phyloP scores from a whole-genome alignment of 2,113 vertebrate genomes.

The Hydrolagus affinis region DNA sequence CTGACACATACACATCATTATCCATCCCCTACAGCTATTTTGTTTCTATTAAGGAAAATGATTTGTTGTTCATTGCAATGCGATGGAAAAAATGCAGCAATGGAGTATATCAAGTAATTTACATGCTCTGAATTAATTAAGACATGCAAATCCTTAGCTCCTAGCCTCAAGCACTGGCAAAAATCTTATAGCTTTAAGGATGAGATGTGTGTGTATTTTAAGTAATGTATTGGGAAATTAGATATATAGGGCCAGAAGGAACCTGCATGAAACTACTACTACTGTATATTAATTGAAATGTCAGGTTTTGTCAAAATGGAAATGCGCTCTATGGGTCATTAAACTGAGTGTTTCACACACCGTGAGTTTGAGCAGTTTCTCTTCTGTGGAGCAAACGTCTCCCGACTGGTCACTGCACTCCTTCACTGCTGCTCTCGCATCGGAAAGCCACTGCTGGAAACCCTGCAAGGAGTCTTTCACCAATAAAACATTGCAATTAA shows the following conservation, averaged over 20 bases:
- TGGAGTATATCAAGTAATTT: neutral
- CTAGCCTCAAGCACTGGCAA: neutral
- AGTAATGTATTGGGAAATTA: no score
- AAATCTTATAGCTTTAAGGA: neutral
- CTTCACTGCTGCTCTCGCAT: slow-evolving; percentile 61
- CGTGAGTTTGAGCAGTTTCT: slow-evolving; percentile 72
- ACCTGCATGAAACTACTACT: neutral
- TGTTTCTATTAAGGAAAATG: neutral
- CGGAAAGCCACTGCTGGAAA: slow-evolving; percentile 76
- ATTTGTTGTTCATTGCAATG: neutral
- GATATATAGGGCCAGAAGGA: no score
- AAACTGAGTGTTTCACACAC: slow-evolving; percentile 46
- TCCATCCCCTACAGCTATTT: neutral
- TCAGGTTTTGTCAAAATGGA: neutral
- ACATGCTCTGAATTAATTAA: neutral
- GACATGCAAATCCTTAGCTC: neutral
- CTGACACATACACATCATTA: no score
- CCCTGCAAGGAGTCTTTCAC: slow-evolving; percentile 69
- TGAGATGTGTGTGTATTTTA: neutral
- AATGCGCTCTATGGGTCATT: neutral
- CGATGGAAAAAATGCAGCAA: neutral
- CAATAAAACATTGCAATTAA: slow-evolving; percentile 21
- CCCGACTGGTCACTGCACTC: slow-evolving; percentile 66
- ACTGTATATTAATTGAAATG: neutral
- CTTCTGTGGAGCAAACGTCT: slow-evolving; percentile 59